Evolutionary conservation across 2,888 invertebrate species (phyloP).

Genomic region (Suillia variegata): DNA sequence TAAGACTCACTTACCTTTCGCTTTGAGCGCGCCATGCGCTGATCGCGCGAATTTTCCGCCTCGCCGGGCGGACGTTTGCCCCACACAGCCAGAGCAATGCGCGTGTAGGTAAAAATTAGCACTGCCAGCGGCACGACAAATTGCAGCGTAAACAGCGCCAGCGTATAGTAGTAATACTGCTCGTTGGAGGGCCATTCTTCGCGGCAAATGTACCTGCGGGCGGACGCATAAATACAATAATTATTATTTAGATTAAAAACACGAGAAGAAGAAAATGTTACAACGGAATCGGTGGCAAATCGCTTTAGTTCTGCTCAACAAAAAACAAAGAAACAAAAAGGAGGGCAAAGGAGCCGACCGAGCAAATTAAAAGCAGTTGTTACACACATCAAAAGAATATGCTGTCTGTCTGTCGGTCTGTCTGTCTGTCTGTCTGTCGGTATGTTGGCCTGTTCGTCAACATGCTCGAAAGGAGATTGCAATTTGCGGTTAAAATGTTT

Average conservation of each 20-base stretch:
- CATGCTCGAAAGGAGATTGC: background rate
- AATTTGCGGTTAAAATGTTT: background rate
- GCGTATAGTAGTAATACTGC: conserved; percentile 76
- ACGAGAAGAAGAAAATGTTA: background rate
- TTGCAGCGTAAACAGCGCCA: conserved; percentile 79
- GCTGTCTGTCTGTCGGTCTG: no score
- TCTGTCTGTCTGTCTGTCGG: no score
- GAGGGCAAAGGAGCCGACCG: background rate
- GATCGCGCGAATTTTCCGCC: conserved; percentile 81
- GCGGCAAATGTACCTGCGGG: conserved; percentile 71
- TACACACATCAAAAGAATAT: background rate
- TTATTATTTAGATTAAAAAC: background rate
- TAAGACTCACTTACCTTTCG: conserved; percentile 71
- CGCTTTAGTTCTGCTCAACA: background rate
- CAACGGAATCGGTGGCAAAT: background rate
- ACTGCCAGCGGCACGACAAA: conserved; percentile 82
- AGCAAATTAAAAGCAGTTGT: background rate
- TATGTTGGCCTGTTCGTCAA: background rate
- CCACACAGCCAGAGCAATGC: conserved; percentile 87
- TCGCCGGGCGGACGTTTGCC: conserved; percentile 86
- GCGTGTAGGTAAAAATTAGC: conserved; percentile 82
- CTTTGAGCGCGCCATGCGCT: conserved; percentile 82
- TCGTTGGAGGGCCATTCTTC: conserved; percentile 72
- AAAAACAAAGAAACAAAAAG: background rate
- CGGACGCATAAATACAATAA: background rate